phyloP scores from a whole-genome alignment of 2,797 vertebrate genomes.

The Nasua narica region DNA sequence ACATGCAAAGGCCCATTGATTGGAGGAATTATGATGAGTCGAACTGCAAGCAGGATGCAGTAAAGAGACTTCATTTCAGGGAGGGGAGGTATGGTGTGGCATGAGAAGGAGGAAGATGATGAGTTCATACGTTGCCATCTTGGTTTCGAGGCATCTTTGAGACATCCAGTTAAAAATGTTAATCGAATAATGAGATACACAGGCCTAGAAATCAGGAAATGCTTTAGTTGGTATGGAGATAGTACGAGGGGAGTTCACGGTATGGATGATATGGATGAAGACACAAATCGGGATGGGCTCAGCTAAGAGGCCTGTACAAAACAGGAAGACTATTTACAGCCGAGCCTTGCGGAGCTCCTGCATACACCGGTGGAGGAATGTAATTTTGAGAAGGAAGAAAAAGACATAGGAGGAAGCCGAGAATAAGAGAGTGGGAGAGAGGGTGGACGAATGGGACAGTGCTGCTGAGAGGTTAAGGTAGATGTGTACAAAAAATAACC shows the following conservation, averaged over 20 bases:
- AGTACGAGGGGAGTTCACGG: neutral
- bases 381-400: neutral
- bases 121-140: neutral
- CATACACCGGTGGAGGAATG: neutral
- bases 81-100: neutral
- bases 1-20: neutral
- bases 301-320: neutral
- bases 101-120: neutral
- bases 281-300: neutral
- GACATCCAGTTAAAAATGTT: neutral
- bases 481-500: neutral
- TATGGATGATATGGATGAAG: neutral
- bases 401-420: neutral
- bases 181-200: neutral
- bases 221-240: neutral
- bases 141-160: neutral
- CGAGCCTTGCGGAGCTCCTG: neutral
- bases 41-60: neutral
- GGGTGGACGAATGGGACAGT: neutral
- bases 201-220: neutral
- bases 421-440: neutral
- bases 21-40: neutral
- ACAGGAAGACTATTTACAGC: neutral
- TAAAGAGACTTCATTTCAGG: neutral
- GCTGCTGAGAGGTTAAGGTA: neutral